phyloP scores from a whole-genome alignment of 2,113 vertebrate genomes.

The Heterochromis multidens region DNA sequence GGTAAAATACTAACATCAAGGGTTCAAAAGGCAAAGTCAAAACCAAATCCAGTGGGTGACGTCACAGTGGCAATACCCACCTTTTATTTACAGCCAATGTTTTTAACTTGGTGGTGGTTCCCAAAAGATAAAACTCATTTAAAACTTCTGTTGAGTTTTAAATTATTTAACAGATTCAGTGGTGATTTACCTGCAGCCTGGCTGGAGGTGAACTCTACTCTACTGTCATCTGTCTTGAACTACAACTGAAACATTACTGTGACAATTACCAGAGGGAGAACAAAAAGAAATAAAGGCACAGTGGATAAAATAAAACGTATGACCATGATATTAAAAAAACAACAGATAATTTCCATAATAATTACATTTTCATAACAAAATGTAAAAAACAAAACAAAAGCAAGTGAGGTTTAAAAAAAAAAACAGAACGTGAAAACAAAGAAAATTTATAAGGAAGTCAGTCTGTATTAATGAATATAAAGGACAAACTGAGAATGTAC shows the following conservation, averaged over 20 bases:
- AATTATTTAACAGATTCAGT: not conserved
- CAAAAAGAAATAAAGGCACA: not conserved
- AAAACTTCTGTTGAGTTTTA: not conserved
- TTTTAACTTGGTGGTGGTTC: not conserved
- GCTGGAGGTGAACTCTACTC: not conserved
- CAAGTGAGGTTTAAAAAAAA: rapidly evolving
- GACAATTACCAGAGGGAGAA: not conserved
- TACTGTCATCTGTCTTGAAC: not conserved
- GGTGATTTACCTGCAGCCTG: not conserved
- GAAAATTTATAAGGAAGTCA: not conserved
- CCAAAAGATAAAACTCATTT: not conserved
- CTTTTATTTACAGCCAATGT: not conserved
- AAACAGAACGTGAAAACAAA: not conserved
- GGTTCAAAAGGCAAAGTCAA: not conserved
- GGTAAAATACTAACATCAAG: not conserved
- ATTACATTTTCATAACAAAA: not conserved
- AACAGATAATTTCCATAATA: not conserved
- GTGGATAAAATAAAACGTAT: not conserved
- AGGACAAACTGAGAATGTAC: not conserved
- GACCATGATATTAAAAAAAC: not conserved
- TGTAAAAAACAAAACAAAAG: not conserved
- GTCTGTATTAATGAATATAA: not conserved
- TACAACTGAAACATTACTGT: not conserved
- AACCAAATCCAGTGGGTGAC: not conserved
- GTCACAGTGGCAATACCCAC: not conserved